Conservation (phyloP, 2,797 vertebrate genomes). For the Oryzias dopingdopingensis region DNA sequence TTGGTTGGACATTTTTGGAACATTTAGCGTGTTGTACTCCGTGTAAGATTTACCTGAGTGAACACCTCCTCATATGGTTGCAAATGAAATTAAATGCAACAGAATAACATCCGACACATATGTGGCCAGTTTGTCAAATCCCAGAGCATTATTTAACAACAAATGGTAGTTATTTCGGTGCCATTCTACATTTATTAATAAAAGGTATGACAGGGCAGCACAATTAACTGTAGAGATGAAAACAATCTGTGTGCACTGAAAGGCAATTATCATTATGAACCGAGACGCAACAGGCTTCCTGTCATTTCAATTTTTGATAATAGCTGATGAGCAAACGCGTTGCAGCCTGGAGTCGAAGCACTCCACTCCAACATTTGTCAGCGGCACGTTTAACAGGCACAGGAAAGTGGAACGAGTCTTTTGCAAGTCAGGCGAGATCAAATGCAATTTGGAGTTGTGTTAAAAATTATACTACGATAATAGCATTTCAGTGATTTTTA, state of each 20-base stretch:
- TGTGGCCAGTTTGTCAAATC: background rate
- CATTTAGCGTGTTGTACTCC: no score
- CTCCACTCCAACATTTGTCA: constrained; percentile 3
- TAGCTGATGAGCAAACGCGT: constrained; percentile 13
- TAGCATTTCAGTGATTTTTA: no score
- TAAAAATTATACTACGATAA: no score
- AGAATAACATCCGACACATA: no score
- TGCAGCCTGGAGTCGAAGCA: constrained; percentile 17
- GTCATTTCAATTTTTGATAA: constrained; percentile 24
- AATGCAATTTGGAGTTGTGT: no score
- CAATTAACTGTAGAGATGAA: constrained; percentile 28
- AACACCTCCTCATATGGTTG: no score
- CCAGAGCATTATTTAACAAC: background rate
- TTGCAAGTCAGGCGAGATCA: no score
- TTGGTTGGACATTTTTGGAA: no score
- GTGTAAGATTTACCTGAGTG: no score
- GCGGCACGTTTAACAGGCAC: background rate
- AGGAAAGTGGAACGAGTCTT: no score
- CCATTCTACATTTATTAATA: background rate
- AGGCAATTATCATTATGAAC: constrained; percentile 34
- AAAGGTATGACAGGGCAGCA: constrained; percentile 1
- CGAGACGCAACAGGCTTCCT: constrained; percentile 23
- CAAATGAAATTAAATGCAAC: no score
- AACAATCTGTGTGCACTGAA: constrained; percentile 12
- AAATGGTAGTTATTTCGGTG: no score